Evolutionary conservation across 2,888 invertebrate species (phyloP).

Genomic region (Volucella zonaria): DNA sequence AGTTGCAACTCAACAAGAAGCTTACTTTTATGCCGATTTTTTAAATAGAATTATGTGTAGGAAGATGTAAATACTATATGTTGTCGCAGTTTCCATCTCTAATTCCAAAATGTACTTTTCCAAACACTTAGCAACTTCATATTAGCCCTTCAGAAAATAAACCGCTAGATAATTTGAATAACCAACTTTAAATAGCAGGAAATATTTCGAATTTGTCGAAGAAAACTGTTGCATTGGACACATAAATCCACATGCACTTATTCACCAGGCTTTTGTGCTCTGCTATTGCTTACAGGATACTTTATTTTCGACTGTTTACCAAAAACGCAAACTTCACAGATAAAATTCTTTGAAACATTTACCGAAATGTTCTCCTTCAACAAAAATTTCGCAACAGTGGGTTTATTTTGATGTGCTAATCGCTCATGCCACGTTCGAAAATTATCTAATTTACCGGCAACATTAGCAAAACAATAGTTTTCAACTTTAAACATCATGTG

Average conservation of each 20-base stretch:
- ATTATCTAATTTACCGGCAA: too few relatives aligned
- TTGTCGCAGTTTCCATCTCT: background rate
- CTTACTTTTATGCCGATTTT: slow-evolving; percentile 91
- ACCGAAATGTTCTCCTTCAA: background rate
- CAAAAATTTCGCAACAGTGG: too few relatives aligned
- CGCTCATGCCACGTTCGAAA: too few relatives aligned
- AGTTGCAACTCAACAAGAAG: slow-evolving; percentile 98
- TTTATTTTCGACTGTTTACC: background rate
- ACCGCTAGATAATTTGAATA: background rate
- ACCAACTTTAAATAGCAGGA: background rate
- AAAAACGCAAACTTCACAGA: too few relatives aligned
- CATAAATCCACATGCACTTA: background rate
- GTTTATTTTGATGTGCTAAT: too few relatives aligned
- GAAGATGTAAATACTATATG: slow-evolving; percentile 25
- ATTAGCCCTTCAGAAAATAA: background rate
- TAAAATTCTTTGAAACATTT: background rate
- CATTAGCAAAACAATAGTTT: too few relatives aligned
- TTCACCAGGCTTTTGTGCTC: slow-evolving; percentile 1
- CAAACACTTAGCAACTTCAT: background rate
- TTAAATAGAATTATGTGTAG: slow-evolving; percentile 78
- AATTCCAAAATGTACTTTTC: background rate
- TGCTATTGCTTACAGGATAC: background rate
- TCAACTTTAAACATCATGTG: too few relatives aligned
- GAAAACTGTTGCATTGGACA: slow-evolving; percentile 4
- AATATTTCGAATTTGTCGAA: slow-evolving; percentile 1